Conservation (phyloP, 23 tunicate species). For the Trididemnum miniatum region DNA sequence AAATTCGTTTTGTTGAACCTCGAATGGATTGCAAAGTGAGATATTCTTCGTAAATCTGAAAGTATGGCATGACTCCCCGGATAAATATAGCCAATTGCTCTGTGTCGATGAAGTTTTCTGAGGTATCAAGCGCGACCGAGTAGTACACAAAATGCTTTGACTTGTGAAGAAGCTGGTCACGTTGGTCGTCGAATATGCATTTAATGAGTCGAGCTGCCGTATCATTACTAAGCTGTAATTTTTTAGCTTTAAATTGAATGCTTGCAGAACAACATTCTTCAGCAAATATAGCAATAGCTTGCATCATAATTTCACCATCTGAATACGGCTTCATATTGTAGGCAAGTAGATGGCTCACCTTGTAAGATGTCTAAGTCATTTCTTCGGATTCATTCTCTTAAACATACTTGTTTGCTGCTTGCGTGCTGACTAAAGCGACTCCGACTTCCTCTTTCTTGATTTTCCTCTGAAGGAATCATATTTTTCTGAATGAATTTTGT, state of each 20-base stretch:
- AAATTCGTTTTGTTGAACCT: slow-evolving; percentile 47
- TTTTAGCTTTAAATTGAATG: slow-evolving; percentile 42
- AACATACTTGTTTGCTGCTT: slow-evolving; percentile 30
- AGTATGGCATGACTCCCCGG: slow-evolving; percentile 46
- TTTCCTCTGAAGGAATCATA: slow-evolving; percentile 44
- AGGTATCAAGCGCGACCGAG: slow-evolving; percentile 49
- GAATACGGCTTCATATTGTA: slow-evolving; percentile 42
- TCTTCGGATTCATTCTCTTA: slow-evolving; percentile 27
- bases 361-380: slow-evolving; percentile 35
- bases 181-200: slow-evolving; percentile 51
- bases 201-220: slow-evolving; percentile 33
- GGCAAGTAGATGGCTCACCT: slow-evolving; percentile 35
- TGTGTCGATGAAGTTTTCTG: slow-evolving; percentile 52
- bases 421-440: slow-evolving; percentile 22
- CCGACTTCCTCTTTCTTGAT: slow-evolving; percentile 42
- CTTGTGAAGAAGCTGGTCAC: slow-evolving; percentile 36
- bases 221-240: slow-evolving; percentile 47
- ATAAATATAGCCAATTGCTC: slow-evolving; percentile 45
- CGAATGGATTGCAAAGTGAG: slow-evolving; percentile 43
- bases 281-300: slow-evolving; percentile 40
- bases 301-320: slow-evolving; percentile 47
- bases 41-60: slow-evolving; percentile 55
- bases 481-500: slow-evolving; percentile 44
- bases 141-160: slow-evolving; percentile 32
- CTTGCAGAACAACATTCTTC: slow-evolving; percentile 24